Base-by-base conservation (phyloP, 2,888 invertebrate species). In the Pristionchus fissidentatus region DNA sequence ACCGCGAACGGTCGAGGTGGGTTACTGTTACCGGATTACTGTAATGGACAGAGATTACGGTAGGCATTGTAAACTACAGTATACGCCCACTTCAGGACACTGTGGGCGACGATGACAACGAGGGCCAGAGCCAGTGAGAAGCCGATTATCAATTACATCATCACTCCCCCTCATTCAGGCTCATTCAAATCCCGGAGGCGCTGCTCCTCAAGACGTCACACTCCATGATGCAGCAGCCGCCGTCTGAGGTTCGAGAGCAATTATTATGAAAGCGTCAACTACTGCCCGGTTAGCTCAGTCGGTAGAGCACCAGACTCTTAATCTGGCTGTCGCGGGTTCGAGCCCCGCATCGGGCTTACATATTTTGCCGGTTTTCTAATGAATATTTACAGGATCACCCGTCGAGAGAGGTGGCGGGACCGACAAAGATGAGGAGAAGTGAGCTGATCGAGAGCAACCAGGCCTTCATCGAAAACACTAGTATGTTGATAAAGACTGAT, bases 291-390 rank as follows among this genome's bases (percentile, higher is more conserved):
- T 86, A 86, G 86, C 86, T 86, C 86, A 86, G 86, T 86, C 86
- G 86, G 86, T 86, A 86, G 86, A 86, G 86, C 86, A 86, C 86
- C 86, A 86, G 86, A 86, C 86, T 86, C 86, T 86, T 86, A 86
- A 86, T 86, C 86, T 86, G 86, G 86, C 84, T 86, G 86, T 86
- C 86, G 85, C 86, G 86, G 86, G 86, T 86, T 86, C 86, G 86
- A 86, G 86, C 86, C 86, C 86, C 86, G 86, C 84, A 86, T 86
- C 86, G 86, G 86, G 86, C 86, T 86, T 26, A 73, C 10, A 73
- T 77, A 7, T 41, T 70, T 70, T 70, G 70, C 41, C n/a, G 70
- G 1, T 26, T 15, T 26, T 26, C 3, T n/a, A 5, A 15, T 4
- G 3, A n/a, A 22, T 15, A 3, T 10, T 70, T 38, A 1, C 41